Conservation (phyloP, 2,888 invertebrate genomes). For the Itoplectis maculator region DNA sequence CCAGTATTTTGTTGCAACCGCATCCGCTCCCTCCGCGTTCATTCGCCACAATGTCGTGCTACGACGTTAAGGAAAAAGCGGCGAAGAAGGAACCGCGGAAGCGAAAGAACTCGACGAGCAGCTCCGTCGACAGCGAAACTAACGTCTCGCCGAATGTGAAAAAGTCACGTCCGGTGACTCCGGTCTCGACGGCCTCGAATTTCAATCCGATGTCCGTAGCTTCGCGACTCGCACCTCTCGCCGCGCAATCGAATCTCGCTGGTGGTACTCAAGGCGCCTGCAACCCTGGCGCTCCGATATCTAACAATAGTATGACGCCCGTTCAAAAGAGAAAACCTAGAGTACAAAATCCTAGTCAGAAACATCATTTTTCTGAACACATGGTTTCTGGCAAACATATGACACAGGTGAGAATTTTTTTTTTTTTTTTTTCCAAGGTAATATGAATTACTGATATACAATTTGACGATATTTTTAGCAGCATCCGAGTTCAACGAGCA, state of each 20-base stretch:
- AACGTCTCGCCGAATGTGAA: conserved; percentile 84
- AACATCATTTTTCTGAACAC: conserved; percentile 76
- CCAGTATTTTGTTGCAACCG: conserved; percentile 86
- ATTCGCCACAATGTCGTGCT: conserved; percentile 71
- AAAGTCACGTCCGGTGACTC: conserved; percentile 82
- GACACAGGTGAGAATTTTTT: conserved; percentile 73
- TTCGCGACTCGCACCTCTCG: conserved; percentile 16
- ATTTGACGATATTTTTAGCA: conserved; percentile 54
- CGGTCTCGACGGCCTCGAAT: conserved; percentile 70
- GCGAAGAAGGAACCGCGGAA: conserved; percentile 82
- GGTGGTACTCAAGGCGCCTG: background rate
- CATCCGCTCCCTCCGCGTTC: conserved; percentile 86
- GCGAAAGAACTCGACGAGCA: conserved; percentile 86
- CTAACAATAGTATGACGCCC: conserved; percentile 67
- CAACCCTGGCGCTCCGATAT: background rate
- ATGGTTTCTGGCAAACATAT: conserved; percentile 74
- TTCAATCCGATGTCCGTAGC: background rate
- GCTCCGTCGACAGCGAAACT: conserved; percentile 85
- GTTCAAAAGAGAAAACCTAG: conserved; percentile 76
- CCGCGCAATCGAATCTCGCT: conserved; percentile 27
- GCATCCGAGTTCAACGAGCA: conserved; percentile 71
- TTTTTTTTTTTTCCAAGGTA: background rate
- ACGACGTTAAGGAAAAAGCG: conserved; percentile 68
- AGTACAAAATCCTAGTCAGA: conserved; percentile 72
- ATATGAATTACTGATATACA: background rate